Base-by-base conservation (phyloP, 64 coral and sea anemone species). In the Catalaphyllia jardinei region DNA sequence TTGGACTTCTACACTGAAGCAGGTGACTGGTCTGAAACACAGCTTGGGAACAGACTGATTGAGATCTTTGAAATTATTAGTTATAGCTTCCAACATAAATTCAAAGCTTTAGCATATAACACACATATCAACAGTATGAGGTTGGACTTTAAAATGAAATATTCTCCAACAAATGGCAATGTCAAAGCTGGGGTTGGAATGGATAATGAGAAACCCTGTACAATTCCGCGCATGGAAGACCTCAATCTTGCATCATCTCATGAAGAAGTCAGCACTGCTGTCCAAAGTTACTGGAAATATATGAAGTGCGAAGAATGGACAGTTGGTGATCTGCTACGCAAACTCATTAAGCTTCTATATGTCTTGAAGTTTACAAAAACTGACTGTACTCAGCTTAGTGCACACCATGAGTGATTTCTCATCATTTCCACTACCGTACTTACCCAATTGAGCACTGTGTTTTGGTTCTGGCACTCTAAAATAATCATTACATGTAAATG, bases 21-120 rank as follows among this genome's bases (percentile, higher is more conserved):
- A 16, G 67, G 22, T 89, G 73, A 89, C 29, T 89, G 87, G 87
- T 89, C 52, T 89, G 87, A 29, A n/a, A 15, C 24, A 15, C 54
- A 89, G 35, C 87, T 89, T 77, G 87, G 73, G 79, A 78, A 89
- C 75, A 89, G 87, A 78, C 22, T 89, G 74, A 77, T 89, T 42
- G 87, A 89, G 24, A 78, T 78, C 12, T 89, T 89, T 76, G 87
- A 89, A 89, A 77, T 89, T 51, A 10, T 89, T 50, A 14, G 22
- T 14, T 51, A 67, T 35, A 31, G 87, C 35, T 89, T 78, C 75
- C 7, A 13, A 19, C 14, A 49, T 63, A 8, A 88, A 33, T 88
- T 64, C 71, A 73, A 13, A 75, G 24, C 4, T 67, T 67, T 89
- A 63, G 29, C 87, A 17, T 49, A 78, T 51, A 78, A 89, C 60